A percentile compares a stretch with the other conserved stretches of the same genome.
Evolutionary conservation across 2,113 vertebrate species (phyloP).

Genomic region (Ctenodactylus gundi): DNA sequence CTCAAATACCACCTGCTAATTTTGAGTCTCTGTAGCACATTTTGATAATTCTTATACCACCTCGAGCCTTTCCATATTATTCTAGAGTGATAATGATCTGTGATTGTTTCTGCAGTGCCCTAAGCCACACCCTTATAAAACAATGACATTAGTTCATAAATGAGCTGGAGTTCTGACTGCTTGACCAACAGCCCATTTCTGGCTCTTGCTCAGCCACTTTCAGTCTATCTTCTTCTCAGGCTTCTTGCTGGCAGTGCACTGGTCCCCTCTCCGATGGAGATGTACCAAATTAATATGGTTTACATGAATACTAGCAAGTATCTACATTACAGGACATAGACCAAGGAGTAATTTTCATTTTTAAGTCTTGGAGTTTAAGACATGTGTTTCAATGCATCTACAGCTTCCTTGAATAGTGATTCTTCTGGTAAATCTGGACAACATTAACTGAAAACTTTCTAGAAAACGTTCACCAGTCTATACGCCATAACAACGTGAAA

Average conservation of each 20-base stretch:
- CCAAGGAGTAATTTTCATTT: not conserved
- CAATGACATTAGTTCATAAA: not conserved
- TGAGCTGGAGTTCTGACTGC: not conserved
- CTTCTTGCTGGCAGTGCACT: not conserved
- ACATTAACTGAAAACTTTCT: not conserved
- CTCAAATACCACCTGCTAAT: not conserved
- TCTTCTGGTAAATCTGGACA: not conserved
- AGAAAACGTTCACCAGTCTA: not conserved
- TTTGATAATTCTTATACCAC: not conserved
- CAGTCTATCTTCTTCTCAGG: not conserved
- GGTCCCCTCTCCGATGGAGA: not conserved
- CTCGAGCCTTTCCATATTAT: not conserved
- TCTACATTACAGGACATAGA: not conserved
- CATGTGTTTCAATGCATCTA: not conserved
- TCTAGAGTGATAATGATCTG: not conserved
- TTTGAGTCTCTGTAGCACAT: not conserved
- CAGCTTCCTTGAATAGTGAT: not conserved
- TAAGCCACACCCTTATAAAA: not conserved
- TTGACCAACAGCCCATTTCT: rapidly evolving
- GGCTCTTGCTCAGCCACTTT: no score
- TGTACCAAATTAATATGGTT: no score
- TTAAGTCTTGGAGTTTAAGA: not conserved
- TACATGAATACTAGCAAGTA: no score
- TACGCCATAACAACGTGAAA: not conserved
- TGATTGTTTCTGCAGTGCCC: not conserved